phyloP scores from a whole-genome alignment of 1,140 invertebrate species.

The Rhopalosiphum maidis region DNA sequence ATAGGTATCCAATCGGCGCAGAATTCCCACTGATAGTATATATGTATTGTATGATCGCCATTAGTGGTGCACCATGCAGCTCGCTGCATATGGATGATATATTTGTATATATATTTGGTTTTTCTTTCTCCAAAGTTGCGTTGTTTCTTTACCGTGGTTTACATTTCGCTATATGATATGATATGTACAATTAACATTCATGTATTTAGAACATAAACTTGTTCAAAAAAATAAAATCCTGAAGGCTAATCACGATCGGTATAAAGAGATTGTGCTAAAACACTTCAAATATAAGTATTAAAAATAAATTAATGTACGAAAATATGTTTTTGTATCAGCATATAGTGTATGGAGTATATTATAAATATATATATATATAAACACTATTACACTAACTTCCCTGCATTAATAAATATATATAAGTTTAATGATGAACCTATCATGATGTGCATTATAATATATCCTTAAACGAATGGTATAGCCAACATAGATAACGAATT shows the following conservation, averaged over 20 bases:
- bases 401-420: no score
- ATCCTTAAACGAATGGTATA: background rate
- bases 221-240: background rate
- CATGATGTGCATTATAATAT: background rate
- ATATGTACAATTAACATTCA: no score
- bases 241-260: background rate
- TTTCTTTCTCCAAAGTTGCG: background rate
- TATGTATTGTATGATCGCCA: background rate
- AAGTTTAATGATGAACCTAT: no score
- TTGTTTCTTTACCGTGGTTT: background rate
- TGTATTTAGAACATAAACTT: no score
- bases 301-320: no score
- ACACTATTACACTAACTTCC: no score
- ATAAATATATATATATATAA: no score
- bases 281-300: background rate
- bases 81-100: background rate
- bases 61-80: background rate
- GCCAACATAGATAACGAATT: background rate
- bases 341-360: background rate
- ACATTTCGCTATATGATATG: background rate
- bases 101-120: background rate
- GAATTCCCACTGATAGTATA: constrained; percentile 22
- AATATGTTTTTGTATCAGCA: background rate
- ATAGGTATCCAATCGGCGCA: constrained; percentile 36
- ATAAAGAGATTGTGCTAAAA: no score